These are phyloP conservation scores for Lampris incognitus DNA, from an alignment of 2,113 vertebrate species.

Conservation along the genomic window DNA sequence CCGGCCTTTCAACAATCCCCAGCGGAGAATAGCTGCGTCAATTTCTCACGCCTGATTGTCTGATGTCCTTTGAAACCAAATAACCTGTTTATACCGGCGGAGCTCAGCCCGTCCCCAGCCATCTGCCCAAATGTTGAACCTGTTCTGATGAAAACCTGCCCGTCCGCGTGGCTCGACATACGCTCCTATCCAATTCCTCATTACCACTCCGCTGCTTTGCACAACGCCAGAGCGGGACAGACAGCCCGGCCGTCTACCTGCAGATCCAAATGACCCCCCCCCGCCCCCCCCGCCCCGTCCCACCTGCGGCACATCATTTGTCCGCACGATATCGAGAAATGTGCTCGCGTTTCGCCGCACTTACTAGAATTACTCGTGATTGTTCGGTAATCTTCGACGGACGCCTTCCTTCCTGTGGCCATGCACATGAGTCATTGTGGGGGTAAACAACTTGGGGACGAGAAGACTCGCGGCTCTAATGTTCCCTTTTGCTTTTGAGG, in stretches of 20 bases:
- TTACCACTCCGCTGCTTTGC: background rate
- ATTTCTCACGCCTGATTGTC: slow-evolving; percentile 45
- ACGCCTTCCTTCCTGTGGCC: too few relatives aligned
- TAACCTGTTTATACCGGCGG: slow-evolving; percentile 51
- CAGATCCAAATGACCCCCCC: background rate
- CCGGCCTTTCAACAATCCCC: slow-evolving; percentile 36
- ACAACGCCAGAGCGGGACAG: background rate
- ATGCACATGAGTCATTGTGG: too few relatives aligned
- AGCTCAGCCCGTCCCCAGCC: slow-evolving; percentile 31
- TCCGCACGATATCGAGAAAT: too few relatives aligned
- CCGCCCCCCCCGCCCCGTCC: too few relatives aligned
- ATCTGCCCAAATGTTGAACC: slow-evolving; percentile 44
- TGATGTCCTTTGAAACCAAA: slow-evolving; percentile 62
- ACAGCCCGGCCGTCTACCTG: background rate
- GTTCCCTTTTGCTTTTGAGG: background rate
- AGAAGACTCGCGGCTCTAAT: too few relatives aligned
- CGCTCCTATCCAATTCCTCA: background rate
- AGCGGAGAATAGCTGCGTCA: slow-evolving; percentile 51
- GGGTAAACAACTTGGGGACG: background rate
- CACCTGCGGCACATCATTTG: too few relatives aligned
- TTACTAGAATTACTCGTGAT: too few relatives aligned
- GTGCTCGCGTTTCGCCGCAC: too few relatives aligned
- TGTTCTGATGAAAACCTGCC: slow-evolving; percentile 30
- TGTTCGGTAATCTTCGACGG: too few relatives aligned
- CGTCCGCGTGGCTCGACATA: slow-evolving; percentile 27